A percentile compares a stretch with the other conserved stretches of the same genome.
Evolutionary conservation across 1,140 invertebrate species (phyloP).

Genomic region (Drosophila sp.): DNA sequence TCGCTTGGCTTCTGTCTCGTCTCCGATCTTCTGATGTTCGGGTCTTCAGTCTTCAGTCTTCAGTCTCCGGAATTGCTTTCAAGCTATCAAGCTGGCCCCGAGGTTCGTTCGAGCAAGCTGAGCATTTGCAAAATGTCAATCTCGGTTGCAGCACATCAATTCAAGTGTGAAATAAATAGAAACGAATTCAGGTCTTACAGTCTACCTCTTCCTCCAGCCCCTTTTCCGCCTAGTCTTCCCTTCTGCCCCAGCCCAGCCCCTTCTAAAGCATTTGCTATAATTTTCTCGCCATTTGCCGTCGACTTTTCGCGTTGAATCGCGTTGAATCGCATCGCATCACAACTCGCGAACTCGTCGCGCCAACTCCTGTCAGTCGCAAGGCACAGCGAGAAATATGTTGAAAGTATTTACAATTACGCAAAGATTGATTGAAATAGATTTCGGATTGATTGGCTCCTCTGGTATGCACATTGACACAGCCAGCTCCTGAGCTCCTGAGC

Average conservation of each 20-base stretch:
- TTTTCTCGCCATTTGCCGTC: conserved; percentile 79
- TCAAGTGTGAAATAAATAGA: conserved; percentile 84
- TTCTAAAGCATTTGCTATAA: conserved; percentile 76
- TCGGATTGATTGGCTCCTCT: conserved; percentile 78
- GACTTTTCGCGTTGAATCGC: conserved; percentile 22
- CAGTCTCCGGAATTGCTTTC: conserved; percentile 36
- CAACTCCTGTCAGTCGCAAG: conserved; percentile 43
- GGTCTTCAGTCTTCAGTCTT: conserved; percentile 32
- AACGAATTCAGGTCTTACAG: conserved; percentile 76
- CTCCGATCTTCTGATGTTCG: conserved; percentile 30
- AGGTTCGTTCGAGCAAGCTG: conserved; percentile 37
- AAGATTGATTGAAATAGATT: conserved; percentile 83
- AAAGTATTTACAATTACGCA: conserved; percentile 84
- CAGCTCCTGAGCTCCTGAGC: conserved; percentile 24
- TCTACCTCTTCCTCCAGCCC: not conserved
- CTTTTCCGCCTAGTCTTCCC: not conserved
- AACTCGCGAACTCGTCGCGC: conserved; percentile 26
- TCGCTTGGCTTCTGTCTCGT: conserved; percentile 57
- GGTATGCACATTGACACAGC: conserved; percentile 70
- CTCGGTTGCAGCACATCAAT: conserved; percentile 78
- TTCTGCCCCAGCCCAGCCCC: too few species aligned
- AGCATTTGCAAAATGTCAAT: conserved; percentile 84
- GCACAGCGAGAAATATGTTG: conserved; percentile 72
- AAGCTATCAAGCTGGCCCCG: conserved; percentile 46
- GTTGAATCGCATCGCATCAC: conserved; percentile 8